A percentile compares a stretch with the other conserved stretches of the same genome.
Conservation (phyloP, 2,113 vertebrate species). For the Hiodon tergisus region DNA sequence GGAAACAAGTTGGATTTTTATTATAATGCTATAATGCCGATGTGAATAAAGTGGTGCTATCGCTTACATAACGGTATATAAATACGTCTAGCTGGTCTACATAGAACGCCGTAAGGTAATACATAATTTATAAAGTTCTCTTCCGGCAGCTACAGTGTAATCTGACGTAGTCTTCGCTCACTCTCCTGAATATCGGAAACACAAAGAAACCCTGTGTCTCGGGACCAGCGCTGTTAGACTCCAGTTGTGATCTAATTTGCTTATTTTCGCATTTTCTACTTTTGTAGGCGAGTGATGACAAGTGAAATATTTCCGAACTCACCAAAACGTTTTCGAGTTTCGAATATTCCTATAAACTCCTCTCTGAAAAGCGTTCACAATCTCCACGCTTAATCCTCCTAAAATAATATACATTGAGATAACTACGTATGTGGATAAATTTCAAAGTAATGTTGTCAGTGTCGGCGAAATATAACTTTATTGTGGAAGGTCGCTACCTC, state of each 20-base stretch:
- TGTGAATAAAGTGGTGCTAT: background rate
- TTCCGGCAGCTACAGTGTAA: background rate
- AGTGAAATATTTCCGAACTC: too few species aligned
- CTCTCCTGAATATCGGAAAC: background rate
- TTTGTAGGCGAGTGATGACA: too few species aligned
- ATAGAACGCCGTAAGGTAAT: slow-evolving; percentile 1
- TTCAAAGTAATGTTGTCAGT: too few species aligned
- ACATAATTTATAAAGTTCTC: slow-evolving; percentile 16
- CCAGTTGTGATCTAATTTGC: background rate
- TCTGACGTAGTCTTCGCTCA: background rate
- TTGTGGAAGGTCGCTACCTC: too few species aligned
- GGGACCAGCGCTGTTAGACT: background rate
- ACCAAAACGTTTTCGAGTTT: too few species aligned
- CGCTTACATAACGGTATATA: slow-evolving; percentile 3
- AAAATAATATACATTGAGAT: too few species aligned
- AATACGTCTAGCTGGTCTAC: background rate
- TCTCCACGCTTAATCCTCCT: too few species aligned
- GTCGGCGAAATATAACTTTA: too few species aligned
- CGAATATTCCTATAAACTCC: too few species aligned
- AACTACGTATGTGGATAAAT: too few species aligned
- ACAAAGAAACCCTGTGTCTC: slow-evolving; percentile 9
- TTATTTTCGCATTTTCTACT: too few species aligned
- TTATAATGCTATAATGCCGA: background rate
- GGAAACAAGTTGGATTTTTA: background rate
- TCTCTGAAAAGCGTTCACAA: too few species aligned